A percentile compares a stretch with the other conserved stretches of the same genome.
Conservation (phyloP, 2,797 vertebrate genomes). For the Alfaro cultratus region DNA sequence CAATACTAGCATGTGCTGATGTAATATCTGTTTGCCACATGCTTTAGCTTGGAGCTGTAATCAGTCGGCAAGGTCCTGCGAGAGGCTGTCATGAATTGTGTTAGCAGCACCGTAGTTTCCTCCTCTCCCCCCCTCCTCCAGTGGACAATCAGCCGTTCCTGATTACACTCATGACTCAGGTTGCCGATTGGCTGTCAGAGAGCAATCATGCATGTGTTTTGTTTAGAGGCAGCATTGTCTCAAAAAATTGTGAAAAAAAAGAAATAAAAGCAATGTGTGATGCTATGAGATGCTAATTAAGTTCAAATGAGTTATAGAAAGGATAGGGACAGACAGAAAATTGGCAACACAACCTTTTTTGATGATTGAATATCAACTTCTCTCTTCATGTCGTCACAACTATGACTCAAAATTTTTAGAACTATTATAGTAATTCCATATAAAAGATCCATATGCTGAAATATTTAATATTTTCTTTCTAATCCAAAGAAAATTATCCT, state of each 20-base stretch:
- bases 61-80: constrained; percentile 70
- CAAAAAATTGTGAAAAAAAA: constrained; percentile 3
- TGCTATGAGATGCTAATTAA: constrained; percentile 37
- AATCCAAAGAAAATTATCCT: not conserved
- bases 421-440: not conserved
- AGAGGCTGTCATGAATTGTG: constrained; percentile 71
- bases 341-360: not conserved
- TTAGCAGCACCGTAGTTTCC: constrained; percentile 11
- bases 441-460: not conserved
- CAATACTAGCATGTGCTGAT: constrained; percentile 67
- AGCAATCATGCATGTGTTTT: constrained; percentile 39
- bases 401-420: not conserved
- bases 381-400: not conserved
- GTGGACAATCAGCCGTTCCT: constrained; percentile 74
- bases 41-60: constrained; percentile 73
- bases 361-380: not conserved
- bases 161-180: constrained; percentile 72
- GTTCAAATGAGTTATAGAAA: not conserved
- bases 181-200: constrained; percentile 54
- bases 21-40: constrained; percentile 76
- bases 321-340: not conserved
- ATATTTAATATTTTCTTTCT: not conserved
- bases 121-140: constrained; percentile 24
- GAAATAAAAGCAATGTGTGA: not conserved
- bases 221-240: constrained; percentile 22